Conservation (phyloP, 2,888 invertebrate species). For the Diarsia rubi region DNA sequence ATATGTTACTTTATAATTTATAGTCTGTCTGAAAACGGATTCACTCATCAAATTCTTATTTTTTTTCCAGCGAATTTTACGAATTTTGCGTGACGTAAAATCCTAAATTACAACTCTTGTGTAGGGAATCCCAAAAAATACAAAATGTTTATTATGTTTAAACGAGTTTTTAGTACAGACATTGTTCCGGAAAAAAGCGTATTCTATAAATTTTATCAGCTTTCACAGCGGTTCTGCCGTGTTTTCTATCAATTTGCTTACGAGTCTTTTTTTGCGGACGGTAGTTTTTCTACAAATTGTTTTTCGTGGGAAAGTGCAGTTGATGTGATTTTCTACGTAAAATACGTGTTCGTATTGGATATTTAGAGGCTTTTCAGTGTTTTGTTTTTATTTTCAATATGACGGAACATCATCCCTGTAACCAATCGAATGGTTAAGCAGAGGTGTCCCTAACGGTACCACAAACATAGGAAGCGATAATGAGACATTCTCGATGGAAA, state of each 20-base stretch:
- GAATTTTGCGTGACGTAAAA: neutral
- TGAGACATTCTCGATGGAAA: no score
- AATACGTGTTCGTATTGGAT: neutral
- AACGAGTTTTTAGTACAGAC: constrained; percentile 39
- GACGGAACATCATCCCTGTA: no score
- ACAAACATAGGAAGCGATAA: no score
- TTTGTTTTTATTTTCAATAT: no score
- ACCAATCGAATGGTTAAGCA: no score
- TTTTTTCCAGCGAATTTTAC: neutral
- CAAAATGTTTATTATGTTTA: constrained; percentile 24
- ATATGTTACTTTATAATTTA: neutral
- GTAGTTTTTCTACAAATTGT: constrained; percentile 16
- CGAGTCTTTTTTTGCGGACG: constrained; percentile 30
- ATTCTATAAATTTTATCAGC: constrained; percentile 46
- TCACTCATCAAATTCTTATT: neutral
- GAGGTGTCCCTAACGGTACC: no score
- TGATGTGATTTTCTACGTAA: constrained; percentile 23
- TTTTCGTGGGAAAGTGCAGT: constrained; percentile 8
- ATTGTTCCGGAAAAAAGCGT: constrained; percentile 18
- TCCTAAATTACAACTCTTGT: neutral
- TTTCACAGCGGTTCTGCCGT: constrained; percentile 34
- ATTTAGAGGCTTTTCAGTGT: neutral
- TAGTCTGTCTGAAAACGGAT: neutral
- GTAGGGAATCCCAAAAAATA: neutral
- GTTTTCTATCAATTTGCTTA: constrained; percentile 61